Conservation (phyloP, 2,888 invertebrate genomes). For the Metopia argyrocephala region DNA sequence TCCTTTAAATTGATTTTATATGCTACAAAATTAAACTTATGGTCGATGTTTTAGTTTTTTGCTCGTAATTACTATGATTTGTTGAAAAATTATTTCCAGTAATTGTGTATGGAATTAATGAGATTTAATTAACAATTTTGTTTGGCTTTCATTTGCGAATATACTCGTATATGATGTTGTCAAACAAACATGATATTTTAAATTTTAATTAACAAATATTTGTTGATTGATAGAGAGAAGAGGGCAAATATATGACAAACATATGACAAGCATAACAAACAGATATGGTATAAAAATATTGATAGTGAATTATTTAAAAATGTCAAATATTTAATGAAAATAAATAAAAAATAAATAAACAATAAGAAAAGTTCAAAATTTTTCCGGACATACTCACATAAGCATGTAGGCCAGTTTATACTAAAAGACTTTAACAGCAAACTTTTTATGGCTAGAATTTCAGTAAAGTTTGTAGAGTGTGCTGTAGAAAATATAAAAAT, state of each 20-base stretch:
- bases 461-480: too few species aligned
- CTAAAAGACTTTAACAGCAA: too few species aligned
- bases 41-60: neutral
- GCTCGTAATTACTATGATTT: slow-evolving; percentile 26
- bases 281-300: neutral
- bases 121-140: slow-evolving; percentile 6
- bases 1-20: neutral
- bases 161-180: neutral
- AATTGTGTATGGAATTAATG: slow-evolving; percentile 27
- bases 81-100: slow-evolving; percentile 11
- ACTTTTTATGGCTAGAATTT: too few species aligned
- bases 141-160: neutral
- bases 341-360: too few species aligned
- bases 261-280: neutral
- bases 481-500: too few species aligned
- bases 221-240: neutral
- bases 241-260: too few species aligned
- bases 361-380: too few species aligned
- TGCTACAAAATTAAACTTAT: neutral
- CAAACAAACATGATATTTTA: neutral
- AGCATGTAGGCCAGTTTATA: too few species aligned
- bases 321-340: neutral
- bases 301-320: neutral
- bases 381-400: too few species aligned
- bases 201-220: neutral